A percentile compares a stretch with the other conserved stretches of the same genome.
These are phyloP conservation scores for Sylvia borin DNA, from an alignment of 2,797 vertebrate genomes.

Conservation along the genomic window DNA sequence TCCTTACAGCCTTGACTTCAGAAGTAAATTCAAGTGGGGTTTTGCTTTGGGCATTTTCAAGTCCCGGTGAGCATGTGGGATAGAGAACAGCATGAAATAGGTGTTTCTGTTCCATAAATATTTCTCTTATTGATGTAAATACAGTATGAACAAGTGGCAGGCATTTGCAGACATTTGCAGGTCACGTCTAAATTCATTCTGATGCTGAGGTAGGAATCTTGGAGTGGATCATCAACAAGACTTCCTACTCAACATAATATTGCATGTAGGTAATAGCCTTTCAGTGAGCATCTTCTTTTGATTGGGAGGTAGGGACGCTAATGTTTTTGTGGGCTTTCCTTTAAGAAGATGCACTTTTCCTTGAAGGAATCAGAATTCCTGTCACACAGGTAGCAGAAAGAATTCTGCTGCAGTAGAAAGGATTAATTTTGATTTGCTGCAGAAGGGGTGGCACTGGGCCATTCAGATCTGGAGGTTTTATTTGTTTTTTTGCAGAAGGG, in stretches of 20 bases:
- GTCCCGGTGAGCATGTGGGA: fast-evolving
- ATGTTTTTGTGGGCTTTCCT: neutral
- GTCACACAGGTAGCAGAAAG: neutral
- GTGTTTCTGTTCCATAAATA: neutral
- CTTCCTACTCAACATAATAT: neutral
- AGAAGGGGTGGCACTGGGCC: neutral
- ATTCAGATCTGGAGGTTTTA: neutral
- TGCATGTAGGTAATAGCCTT: neutral
- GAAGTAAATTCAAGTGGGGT: neutral
- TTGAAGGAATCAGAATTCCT: neutral
- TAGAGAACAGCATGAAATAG: fast-evolving
- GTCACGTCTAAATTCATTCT: neutral
- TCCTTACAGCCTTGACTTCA: neutral
- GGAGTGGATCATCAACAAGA: neutral
- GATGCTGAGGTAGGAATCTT: neutral
- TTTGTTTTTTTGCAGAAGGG: neutral
- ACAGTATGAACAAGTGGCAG: neutral
- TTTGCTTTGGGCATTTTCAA: neutral
- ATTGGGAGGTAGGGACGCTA: neutral
- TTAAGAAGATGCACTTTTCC: neutral
- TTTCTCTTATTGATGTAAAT: neutral
- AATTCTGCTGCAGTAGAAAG: neutral
- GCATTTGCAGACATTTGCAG: neutral
- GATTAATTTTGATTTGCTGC: neutral
- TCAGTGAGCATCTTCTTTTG: neutral